Conservation (phyloP, 2,797 vertebrate genomes). For the Petrocephalus sullivani region DNA sequence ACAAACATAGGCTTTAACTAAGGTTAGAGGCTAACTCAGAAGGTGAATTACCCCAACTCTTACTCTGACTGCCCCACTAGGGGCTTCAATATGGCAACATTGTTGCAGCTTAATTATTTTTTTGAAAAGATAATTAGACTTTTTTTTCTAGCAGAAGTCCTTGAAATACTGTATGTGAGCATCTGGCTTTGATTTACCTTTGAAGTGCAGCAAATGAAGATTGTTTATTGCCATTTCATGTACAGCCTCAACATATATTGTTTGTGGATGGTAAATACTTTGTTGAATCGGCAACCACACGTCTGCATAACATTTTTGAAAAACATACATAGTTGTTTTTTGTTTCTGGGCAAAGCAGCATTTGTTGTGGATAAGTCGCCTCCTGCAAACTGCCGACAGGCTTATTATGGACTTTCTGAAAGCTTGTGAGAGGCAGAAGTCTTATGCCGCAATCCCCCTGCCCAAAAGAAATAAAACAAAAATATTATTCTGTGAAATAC, state of each 20-base stretch:
- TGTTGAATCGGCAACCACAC: background rate
- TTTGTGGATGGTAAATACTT: constrained; percentile 1
- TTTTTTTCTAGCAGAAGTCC: constrained; percentile 18
- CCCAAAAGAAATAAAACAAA: background rate
- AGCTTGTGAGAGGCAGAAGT: constrained; percentile 1
- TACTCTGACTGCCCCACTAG: background rate
- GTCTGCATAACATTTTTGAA: constrained; percentile 6
- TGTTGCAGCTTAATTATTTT: background rate
- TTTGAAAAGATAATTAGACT: background rate
- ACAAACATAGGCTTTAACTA: background rate
- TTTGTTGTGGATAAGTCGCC: background rate
- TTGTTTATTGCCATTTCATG: constrained; percentile 17
- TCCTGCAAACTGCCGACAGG: background rate
- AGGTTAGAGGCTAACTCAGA: background rate
- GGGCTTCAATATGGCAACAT: background rate
- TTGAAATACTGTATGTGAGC: constrained; percentile 25
- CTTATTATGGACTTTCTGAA: constrained; percentile 8
- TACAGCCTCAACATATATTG: constrained; percentile 8
- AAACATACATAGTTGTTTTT: background rate
- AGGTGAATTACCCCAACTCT: background rate
- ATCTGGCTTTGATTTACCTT: constrained; percentile 25
- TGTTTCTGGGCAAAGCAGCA: background rate
- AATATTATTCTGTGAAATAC: background rate
- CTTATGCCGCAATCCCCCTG: background rate
- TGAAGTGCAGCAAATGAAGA: constrained; percentile 31